Percentiles rank a stretch among this genome's conserved stretches.
These are phyloP conservation scores for Zosterops lateralis DNA, from an alignment of 2,113 vertebrate genomes.

Conservation along the genomic window DNA sequence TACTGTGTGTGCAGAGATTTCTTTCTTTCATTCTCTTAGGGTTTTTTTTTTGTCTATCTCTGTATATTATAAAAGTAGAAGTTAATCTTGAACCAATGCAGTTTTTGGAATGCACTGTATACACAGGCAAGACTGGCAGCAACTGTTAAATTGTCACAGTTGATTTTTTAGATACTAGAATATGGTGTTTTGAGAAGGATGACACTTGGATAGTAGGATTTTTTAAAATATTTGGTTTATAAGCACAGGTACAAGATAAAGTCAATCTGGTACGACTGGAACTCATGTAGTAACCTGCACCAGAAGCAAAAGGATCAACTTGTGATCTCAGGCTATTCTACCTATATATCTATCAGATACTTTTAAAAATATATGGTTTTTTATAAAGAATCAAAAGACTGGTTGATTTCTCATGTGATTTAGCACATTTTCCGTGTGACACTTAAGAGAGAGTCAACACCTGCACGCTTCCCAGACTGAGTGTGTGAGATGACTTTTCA, in stretches of 20 bases:
- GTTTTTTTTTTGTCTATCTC: neutral
- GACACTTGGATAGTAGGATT: constrained; percentile 6
- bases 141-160: neutral
- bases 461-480: neutral
- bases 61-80: neutral
- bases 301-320: constrained; percentile 23
- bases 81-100: neutral
- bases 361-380: neutral
- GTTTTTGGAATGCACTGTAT: neutral
- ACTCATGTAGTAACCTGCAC: neutral
- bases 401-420: neutral
- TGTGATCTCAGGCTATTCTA: constrained; percentile 11
- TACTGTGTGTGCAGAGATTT: neutral
- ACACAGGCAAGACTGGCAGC: neutral
- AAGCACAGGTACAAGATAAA: constrained; percentile 32
- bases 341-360: neutral
- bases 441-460: neutral
- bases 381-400: neutral
- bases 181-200: constrained; percentile 24
- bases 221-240: constrained; percentile 45
- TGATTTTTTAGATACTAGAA: constrained; percentile 10
- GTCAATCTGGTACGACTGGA: constrained; percentile 13
- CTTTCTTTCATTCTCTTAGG: neutral
- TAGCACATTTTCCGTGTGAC: neutral
- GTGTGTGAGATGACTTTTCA: neutral